phyloP scores from a whole-genome alignment of 2,113 vertebrate genomes.

The Nothoprocta pentlandii region DNA sequence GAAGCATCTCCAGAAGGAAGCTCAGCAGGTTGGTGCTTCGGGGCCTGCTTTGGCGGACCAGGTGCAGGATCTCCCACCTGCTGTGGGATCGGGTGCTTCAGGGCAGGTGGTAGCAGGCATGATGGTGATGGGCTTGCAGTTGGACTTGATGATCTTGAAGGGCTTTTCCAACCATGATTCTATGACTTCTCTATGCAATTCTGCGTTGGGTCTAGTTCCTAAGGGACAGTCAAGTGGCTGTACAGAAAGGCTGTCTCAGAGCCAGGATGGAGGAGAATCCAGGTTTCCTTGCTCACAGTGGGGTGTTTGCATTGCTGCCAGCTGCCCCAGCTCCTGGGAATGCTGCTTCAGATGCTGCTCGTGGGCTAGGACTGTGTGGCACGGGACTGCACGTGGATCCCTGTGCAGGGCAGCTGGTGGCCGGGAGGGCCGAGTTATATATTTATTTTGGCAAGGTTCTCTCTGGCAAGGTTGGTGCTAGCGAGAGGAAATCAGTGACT shows the following conservation, averaged over 20 bases:
- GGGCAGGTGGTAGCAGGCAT: background rate
- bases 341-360: background rate
- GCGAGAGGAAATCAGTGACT: slow-evolving; percentile 18
- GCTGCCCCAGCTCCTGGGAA: rapidly evolving
- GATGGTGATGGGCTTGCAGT: too few species aligned
- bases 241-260: rapidly evolving
- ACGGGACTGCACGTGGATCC: background rate
- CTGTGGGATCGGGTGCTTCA: background rate
- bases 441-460: background rate
- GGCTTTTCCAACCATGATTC: too few species aligned
- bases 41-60: background rate
- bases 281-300: background rate
- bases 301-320: background rate
- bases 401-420: background rate
- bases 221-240: background rate
- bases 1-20: background rate
- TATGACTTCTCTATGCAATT: background rate
- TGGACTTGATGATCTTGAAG: too few species aligned
- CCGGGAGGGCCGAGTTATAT: background rate
- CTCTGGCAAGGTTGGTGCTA: background rate
- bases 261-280: background rate
- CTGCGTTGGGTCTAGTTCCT: background rate
- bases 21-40: background rate
- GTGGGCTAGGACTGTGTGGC: background rate
- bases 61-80: background rate